These are phyloP conservation scores for Epistrophe grossulariae DNA, from an alignment of 2,888 invertebrate species.

Conservation along the genomic window DNA sequence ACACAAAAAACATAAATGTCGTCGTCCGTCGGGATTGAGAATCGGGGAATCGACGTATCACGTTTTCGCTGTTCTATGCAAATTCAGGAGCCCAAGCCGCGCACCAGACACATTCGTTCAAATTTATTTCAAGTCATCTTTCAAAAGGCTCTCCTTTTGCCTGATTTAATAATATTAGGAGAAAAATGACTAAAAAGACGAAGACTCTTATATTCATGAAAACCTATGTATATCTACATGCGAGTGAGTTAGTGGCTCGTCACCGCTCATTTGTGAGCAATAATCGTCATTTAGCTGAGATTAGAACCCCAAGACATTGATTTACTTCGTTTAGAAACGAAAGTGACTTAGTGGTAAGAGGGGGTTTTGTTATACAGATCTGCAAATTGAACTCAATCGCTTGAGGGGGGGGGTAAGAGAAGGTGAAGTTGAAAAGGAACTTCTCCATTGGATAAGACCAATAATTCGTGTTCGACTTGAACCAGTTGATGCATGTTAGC, in stretches of 20 bases:
- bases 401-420: not conserved
- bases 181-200: slow-evolving; percentile 39
- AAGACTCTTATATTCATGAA: slow-evolving; percentile 11
- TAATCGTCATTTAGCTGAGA: slow-evolving; percentile 70
- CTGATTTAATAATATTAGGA: not conserved
- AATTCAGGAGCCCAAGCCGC: slow-evolving; percentile 65
- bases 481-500: slow-evolving; percentile 68
- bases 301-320: slow-evolving; percentile 68
- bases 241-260: slow-evolving; percentile 48
- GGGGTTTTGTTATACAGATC: no score
- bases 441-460: slow-evolving; percentile 51
- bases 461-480: slow-evolving; percentile 71
- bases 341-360: slow-evolving; percentile 46
- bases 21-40: not conserved
- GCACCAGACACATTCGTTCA: slow-evolving; percentile 57
- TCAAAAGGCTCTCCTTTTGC: not conserved
- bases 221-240: not conserved
- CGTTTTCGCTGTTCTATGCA: slow-evolving; percentile 75
- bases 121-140: slow-evolving; percentile 59
- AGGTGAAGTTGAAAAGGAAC: not conserved
- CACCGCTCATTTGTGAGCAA: slow-evolving; percentile 70
- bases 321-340: slow-evolving; percentile 60
- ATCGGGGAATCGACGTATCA: slow-evolving; percentile 50
- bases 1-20: slow-evolving; percentile 34
- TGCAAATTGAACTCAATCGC: no score